Base-by-base conservation (phyloP, 2,797 vertebrate genomes). In the Mionectes olivaceus region DNA sequence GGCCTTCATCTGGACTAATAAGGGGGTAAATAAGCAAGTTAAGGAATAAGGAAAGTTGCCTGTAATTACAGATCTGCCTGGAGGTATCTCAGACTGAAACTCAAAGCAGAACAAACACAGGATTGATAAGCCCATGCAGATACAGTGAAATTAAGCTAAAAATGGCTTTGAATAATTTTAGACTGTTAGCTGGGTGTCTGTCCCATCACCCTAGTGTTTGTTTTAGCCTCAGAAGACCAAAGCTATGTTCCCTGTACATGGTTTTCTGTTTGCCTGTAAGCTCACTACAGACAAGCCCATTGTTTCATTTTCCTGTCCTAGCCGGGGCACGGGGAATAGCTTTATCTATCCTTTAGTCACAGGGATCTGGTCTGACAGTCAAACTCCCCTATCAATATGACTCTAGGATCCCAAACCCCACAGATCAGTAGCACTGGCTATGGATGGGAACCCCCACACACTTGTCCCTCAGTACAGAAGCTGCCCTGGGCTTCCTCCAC, bases 71-170 rank as follows among this genome's bases (percentile, higher is more conserved):
- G 24, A 52, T n/a, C 43, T 43, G 77, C 90, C 91, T 60, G 50
- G 61, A 88, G 87, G 85, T 6, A 1, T 24, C 69, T 69, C n/a
- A 65, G 78, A 55, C 69, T 0, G 3, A 88, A 93, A 83, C 65
- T 47, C 16, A 3, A 35, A 57, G 57, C 39, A 86, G 76, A 83
- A 46, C 33, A 70, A 82, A 87, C 70, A 56, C 24, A 3, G 2
- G 65, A 91, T 49, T 64, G 80, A 93, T 93, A 90, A 93, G 4
- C 30, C 73, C 79, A 78, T 30, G 80, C 43, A 95, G 87, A 91
- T 73, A 47, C 22, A 91, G 69, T 16, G 76, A 86, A 70, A 90
- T 93, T 9, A 83, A 55, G 24, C 46, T 47, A 47, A 47, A 47
- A 47, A 47, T 47, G 23, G 46, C 46, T 47, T 47, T 47, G 46